phyloP scores from a whole-genome alignment of 2,113 vertebrate genomes.

The Chaetodon auriga region DNA sequence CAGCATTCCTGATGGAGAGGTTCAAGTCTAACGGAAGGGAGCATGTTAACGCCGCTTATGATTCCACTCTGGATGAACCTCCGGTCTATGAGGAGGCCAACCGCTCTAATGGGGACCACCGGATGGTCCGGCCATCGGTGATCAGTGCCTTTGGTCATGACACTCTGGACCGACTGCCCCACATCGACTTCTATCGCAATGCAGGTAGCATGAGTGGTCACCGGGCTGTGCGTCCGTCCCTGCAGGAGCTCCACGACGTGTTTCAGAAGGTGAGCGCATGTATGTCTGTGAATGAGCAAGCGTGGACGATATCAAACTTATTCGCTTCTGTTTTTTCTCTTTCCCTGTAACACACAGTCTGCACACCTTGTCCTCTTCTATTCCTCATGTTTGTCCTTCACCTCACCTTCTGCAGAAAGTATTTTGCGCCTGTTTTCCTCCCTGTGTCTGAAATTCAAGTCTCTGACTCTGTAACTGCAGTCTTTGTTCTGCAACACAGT shows the following conservation, averaged over 20 bases:
- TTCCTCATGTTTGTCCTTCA: slow-evolving; percentile 20
- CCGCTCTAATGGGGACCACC: slow-evolving; percentile 82
- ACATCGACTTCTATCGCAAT: slow-evolving; percentile 96
- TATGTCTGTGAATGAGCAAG: background rate
- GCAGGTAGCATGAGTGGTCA: slow-evolving; percentile 93
- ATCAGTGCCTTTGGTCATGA: slow-evolving; percentile 94
- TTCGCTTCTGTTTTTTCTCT: background rate
- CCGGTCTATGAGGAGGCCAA: slow-evolving; percentile 90
- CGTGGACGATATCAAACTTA: background rate
- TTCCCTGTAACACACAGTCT: background rate
- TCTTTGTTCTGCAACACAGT: background rate
- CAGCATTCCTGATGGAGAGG: slow-evolving; percentile 75
- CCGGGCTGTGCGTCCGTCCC: slow-evolving; percentile 89
- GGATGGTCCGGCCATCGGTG: slow-evolving; percentile 86
- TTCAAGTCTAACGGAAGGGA: slow-evolving; percentile 61
- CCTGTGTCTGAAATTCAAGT: slow-evolving; percentile 7
- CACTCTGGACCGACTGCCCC: slow-evolving; percentile 93
- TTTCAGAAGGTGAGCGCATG: slow-evolving; percentile 91
- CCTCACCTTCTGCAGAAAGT: slow-evolving; percentile 16
- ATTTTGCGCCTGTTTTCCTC: slow-evolving; percentile 1
- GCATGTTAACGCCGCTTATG: slow-evolving; percentile 72
- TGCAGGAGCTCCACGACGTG: slow-evolving; percentile 95
- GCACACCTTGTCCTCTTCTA: background rate
- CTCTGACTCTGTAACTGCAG: background rate
- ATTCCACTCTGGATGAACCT: slow-evolving; percentile 84